Evolutionary conservation across 2,113 vertebrate genomes (phyloP), one percentile per base, ranked within the genome.

Genomic region (Coptodon rendalli): DNA sequence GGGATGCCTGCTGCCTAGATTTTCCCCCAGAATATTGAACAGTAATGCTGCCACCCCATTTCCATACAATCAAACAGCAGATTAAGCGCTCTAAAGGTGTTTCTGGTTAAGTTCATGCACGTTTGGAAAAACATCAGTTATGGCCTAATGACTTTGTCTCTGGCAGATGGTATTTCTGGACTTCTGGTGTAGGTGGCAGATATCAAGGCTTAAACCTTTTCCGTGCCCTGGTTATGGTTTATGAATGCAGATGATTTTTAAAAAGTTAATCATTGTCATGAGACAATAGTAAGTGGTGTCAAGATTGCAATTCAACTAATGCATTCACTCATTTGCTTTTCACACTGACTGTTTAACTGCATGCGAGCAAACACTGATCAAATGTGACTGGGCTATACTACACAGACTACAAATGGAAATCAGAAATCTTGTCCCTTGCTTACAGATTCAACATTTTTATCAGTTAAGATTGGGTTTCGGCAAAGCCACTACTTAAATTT

Each of bases 401-500:
- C 68, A 45, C 68, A 10, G 40, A 73, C 68, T 73, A 17, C 68
- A 73, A 73, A 45, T 73, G 22, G 38, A 73, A 73, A 73, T 45
- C 68, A 73, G 22, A 73, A 27, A 73, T 73, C 5, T 45, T 45
- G 38, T 45, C 13, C 1, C 68, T 73, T 45, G 13, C 66, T 45
- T 17, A 73, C 13, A 76, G 2, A 76, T 19, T 76, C 24, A 29
- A 76, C 43, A 76, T 31, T 48, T 76, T 3, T 48, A 50, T 50
- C 45, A 2, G 45, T 76, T 17, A 29, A 29, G 9, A 48, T 5
- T 76, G 7, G 6, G 14, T 48, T 76, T 27, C 0, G 0, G 71
- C 43, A 76, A 17, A 76, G 14, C 43, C 71, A 2, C 4, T 0
- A 48, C 14, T 27, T 45, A 7, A 45, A 73, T 45, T 73, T 45